A percentile compares a stretch with the other conserved stretches of the same genome.
These are phyloP conservation scores for Natator depressus DNA, from an alignment of 2,113 vertebrate species.

Conservation along the genomic window DNA sequence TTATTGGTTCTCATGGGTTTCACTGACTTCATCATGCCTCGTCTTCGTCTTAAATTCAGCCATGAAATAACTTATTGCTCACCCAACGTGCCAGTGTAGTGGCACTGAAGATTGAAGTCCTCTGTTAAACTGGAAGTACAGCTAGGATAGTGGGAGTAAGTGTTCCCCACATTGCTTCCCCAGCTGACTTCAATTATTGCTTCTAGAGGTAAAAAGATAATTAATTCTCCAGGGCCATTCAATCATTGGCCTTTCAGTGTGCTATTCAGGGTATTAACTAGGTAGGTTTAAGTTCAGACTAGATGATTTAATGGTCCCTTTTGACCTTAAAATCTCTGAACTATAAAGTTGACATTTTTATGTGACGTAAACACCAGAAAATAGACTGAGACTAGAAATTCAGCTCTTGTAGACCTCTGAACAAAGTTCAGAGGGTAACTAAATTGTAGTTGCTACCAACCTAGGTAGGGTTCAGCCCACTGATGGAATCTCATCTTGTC, in stretches of 20 bases:
- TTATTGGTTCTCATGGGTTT: background rate
- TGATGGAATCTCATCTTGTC: background rate
- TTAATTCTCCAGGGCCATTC: background rate
- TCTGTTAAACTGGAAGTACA: background rate
- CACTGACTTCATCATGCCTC: background rate
- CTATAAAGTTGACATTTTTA: background rate
- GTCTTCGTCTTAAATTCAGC: background rate
- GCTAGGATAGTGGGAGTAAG: background rate
- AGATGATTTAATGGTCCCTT: background rate
- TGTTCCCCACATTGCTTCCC: background rate
- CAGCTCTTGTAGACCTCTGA: background rate
- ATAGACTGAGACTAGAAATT: background rate
- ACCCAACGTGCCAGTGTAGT: background rate
- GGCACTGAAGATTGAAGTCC: background rate
- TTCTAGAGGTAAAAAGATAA: background rate
- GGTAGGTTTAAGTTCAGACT: background rate
- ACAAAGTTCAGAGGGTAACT: background rate
- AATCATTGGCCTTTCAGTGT: background rate
- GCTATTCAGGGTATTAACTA: background rate
- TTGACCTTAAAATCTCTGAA: background rate
- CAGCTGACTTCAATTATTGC: background rate
- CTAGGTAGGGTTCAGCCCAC: background rate
- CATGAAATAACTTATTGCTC: background rate
- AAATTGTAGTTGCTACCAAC: background rate
- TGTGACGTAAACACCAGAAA: background rate